Conservation (phyloP, 92 coral and sea anemone genomes). For the Paramuricea clavata region DNA sequence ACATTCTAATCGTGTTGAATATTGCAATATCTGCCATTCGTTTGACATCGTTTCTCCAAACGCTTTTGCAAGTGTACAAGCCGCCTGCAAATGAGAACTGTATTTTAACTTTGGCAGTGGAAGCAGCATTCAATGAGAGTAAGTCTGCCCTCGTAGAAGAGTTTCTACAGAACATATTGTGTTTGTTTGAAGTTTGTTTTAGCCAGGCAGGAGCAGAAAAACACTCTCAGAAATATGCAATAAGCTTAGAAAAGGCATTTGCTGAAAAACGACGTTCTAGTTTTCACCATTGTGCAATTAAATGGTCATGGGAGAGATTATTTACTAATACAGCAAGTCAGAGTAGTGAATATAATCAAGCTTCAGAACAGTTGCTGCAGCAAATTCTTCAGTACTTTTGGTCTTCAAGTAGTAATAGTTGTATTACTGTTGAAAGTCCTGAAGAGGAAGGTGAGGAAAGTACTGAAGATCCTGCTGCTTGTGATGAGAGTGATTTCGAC, state of each 20-base stretch:
- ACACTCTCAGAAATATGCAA: neutral
- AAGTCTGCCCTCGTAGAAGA: too few species aligned
- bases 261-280: neutral
- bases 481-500: neutral
- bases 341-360: too few species aligned
- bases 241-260: neutral
- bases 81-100: too few species aligned
- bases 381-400: conserved; percentile 48
- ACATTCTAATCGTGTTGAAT: too few species aligned
- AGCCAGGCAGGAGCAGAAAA: neutral
- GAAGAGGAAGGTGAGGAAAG: too few species aligned
- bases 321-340: neutral
- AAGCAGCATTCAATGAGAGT: too few species aligned
- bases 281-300: neutral
- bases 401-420: neutral
- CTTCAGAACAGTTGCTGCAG: neutral
- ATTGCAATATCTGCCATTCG: too few species aligned
- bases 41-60: too few species aligned
- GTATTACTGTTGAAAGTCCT: neutral
- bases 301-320: neutral
- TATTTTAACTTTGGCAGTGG: too few species aligned
- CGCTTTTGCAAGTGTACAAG: too few species aligned
- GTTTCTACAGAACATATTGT: neutral
- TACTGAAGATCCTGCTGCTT: neutral
- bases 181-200: neutral